These are phyloP conservation scores for Ophion costatus DNA, from an alignment of 2,888 invertebrate species.

Conservation along the genomic window DNA sequence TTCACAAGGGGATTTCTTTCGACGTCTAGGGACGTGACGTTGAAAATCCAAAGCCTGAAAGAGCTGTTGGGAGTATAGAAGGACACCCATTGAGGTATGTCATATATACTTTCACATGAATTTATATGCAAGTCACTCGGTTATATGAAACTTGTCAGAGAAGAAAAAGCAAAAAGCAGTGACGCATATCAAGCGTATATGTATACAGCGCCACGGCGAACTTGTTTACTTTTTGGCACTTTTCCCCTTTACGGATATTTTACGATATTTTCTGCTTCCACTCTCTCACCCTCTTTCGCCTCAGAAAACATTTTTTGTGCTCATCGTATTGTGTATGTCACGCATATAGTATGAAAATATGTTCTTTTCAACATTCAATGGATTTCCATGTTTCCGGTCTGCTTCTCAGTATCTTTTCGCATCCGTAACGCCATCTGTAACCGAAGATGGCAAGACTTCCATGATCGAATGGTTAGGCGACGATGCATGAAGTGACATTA, in stretches of 20 bases:
- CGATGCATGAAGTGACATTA: background rate
- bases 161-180: slow-evolving; percentile 41
- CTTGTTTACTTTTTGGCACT: slow-evolving; percentile 43
- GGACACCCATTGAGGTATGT: background rate
- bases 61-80: background rate
- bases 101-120: slow-evolving; percentile 24
- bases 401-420: background rate
- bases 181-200: slow-evolving; percentile 24
- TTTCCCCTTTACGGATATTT: background rate
- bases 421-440: background rate
- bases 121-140: slow-evolving; percentile 69
- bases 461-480: background rate
- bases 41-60: slow-evolving; percentile 6
- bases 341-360: background rate
- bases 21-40: background rate
- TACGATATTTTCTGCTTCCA: background rate
- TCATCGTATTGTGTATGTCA: background rate
- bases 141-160: slow-evolving; percentile 69
- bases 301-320: background rate
- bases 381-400: background rate
- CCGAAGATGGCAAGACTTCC: background rate
- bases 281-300: background rate
- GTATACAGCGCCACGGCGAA: slow-evolving; percentile 1
- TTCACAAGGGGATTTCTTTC: background rate
- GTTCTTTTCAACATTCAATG: background rate